Base-by-base conservation (phyloP, 2,797 vertebrate genomes). In the Dromococcyx pavoninus region DNA sequence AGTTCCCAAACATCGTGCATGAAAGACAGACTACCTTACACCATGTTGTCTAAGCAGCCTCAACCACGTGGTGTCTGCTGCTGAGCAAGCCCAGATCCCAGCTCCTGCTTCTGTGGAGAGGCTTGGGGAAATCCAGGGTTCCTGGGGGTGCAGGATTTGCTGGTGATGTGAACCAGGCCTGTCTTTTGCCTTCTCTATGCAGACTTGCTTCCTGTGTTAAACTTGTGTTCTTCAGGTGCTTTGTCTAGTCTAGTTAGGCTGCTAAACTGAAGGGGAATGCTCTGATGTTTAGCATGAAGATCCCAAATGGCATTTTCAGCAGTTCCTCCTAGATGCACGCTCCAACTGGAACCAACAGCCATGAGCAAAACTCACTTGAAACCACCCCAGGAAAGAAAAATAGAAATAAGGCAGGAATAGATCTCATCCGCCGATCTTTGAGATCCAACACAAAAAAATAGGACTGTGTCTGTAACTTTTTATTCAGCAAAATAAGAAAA, bases 331-430 rank as follows among this genome's bases (percentile, higher is more conserved):
- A 11, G 0, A 35, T 71, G 72, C 81, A 60, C 0, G 0, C 69
- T 85, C 65, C 0, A 0, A 32, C 81, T 70, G 71, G 46, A 60
- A 61, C 62, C 0, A 0, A 39, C 13, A 71, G 54, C 53, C 24
- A 1, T 32, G 53, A 91, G 65, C 83, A 78, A 71, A 77, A 57
- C 33, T 53, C 32, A 24, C 74, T 53, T 77, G 28, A 83, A 91
- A 92, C 64, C 44, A 89, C 39, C 37, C 39, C 30, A 21, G 74
- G 74, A 82, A 94, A 86, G 44, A 66, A 85, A 92, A 70, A 50
- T 15, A 22, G 19, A 71, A 94, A 58, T 30, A 83, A 85, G 30
- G 17, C 39, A 21, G 69, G 44, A 86, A 54, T 18, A 66, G 32
- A 48, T 86, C 43, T 56, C 7, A 3, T 21, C 11, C 14, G 60